Evolutionary conservation across 2,113 vertebrate genomes (phyloP), one percentile per base, ranked within the genome.

Genomic region (Bucco capensis): DNA sequence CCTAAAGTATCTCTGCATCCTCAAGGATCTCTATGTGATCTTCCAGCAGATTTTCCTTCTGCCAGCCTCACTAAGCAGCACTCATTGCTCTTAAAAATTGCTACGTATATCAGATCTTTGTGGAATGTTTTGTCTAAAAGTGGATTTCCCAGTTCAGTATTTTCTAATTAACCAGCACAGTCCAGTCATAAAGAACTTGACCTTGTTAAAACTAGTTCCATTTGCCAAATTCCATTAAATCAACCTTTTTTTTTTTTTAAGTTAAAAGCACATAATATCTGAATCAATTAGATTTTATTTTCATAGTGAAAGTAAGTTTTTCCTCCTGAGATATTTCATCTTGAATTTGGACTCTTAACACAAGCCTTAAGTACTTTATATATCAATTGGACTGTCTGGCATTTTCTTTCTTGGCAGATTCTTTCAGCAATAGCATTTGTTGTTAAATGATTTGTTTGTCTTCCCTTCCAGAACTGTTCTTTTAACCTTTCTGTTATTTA

Each of bases 401-500:
- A 62, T 89, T 91, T 83, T 92, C 38, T 60, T 85, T 89, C 67
- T 77, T 82, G 53, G 73, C 9, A 87, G 19, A 58, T 77, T 70
- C 24, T 92, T 89, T 84, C 46, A 83, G 24, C 47, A 73, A 67
- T 51, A 83, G 0, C 22, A 33, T 77, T 75, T 88, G 5, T 64
- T 85, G 16, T 83, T 74, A 89, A 92, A 80, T 66, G 0, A 25
- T 89, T 91, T 82, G 33, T 53, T 88, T 70, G 80, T 46, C 14
- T 88, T 92, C n/a, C n/a, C 17, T 83, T 83, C 14, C 27, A 91
- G 11, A 35, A 38, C 14, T 77, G 14, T 79, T 47, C 51, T 88
- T 83, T 66, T 49, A 88, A 83, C 17, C 47, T 92, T 85, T 65
- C 12, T 66, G n/a, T 53, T 86, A 74, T 89, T 94, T 91, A 44